Evolutionary conservation across 1,140 invertebrate species (phyloP).

Genomic region (Physella acuta): DNA sequence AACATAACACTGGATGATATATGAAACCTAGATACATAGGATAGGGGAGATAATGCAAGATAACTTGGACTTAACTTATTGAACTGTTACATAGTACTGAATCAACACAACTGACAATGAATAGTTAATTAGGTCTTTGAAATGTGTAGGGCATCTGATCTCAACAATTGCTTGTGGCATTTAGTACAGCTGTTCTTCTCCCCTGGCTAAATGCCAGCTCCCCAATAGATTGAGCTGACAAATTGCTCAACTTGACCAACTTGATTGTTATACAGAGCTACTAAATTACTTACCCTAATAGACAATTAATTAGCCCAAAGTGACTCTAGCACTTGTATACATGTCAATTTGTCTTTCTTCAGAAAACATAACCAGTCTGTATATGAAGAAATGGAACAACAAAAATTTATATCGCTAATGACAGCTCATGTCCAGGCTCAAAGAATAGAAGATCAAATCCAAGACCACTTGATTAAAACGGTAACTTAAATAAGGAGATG

Average conservation of each 20-base stretch:
- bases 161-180: background rate
- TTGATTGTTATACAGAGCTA: no score
- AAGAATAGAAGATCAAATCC: slow-evolving; percentile 16
- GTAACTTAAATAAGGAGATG: no score
- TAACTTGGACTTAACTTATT: background rate
- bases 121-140: no score
- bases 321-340: no score
- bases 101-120: background rate
- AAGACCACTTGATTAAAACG: slow-evolving; percentile 15
- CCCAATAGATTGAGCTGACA: background rate
- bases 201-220: background rate
- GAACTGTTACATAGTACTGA: background rate
- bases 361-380: slow-evolving; percentile 12
- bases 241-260: background rate
- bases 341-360: no score
- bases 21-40: background rate
- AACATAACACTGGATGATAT: background rate
- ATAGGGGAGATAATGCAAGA: background rate
- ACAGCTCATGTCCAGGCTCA: background rate
- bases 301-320: no score
- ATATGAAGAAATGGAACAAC: background rate
- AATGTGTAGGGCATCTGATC: no score
- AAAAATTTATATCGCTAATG: slow-evolving; percentile 14
- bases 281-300: no score
- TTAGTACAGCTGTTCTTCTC: background rate